phyloP scores from a whole-genome alignment of 1,140 invertebrate species.

The Hydropsyche tenuis region DNA sequence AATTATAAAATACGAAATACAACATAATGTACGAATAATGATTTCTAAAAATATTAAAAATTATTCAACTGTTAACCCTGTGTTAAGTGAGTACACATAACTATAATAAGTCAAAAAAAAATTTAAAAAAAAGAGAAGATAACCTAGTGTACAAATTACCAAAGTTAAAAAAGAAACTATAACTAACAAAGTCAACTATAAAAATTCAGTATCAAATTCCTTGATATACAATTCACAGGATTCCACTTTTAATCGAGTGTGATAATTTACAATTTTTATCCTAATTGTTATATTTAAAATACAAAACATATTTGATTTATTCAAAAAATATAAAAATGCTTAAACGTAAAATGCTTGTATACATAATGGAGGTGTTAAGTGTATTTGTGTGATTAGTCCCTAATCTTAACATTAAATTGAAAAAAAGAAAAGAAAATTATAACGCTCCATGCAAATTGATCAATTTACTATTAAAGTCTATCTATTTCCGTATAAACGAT shows the following conservation, averaged over 20 bases:
- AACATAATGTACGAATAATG: too few relatives aligned
- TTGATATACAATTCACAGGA: not conserved
- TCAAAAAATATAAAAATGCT: conserved; percentile 17
- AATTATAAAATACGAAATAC: too few relatives aligned
- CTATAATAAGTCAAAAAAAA: not conserved
- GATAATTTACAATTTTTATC: conserved; percentile 10
- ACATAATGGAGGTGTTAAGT: too few relatives aligned
- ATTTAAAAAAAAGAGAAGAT: not conserved
- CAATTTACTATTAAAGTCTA: too few relatives aligned
- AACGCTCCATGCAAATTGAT: too few relatives aligned
- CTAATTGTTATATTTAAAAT: not conserved
- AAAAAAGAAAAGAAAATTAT: too few relatives aligned
- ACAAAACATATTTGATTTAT: conserved; percentile 1
- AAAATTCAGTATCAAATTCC: not conserved
- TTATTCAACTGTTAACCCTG: not conserved
- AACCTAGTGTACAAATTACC: not conserved
- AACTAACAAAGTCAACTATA: not conserved
- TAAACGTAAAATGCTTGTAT: not conserved
- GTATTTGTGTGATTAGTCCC: too few relatives aligned
- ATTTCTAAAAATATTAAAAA: not conserved
- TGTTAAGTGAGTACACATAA: not conserved
- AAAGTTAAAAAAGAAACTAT: not conserved
- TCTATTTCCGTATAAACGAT: too few relatives aligned
- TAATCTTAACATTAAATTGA: too few relatives aligned
- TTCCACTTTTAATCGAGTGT: not conserved